phyloP scores from a whole-genome alignment of 2,797 vertebrate genomes.

The Cynopterus sphinx region DNA sequence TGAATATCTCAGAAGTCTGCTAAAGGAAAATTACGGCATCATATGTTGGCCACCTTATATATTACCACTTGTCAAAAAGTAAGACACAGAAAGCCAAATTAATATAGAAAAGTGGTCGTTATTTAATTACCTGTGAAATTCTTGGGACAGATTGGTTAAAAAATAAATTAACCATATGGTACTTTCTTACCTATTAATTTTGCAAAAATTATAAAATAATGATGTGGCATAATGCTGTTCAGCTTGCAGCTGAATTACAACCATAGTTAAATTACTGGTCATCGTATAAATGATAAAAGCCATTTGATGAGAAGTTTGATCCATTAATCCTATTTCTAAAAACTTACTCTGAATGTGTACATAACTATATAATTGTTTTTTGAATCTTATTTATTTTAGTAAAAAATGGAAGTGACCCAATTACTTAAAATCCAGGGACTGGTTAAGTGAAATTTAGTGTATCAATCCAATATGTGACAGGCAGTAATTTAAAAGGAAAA shows the following conservation, averaged over 20 bases:
- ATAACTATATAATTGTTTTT: neutral
- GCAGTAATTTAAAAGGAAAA: slow-evolving; percentile 36
- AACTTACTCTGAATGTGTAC: neutral
- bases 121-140: slow-evolving; percentile 62
- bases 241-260: slow-evolving; percentile 31
- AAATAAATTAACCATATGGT: slow-evolving; percentile 57
- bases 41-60: neutral
- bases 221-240: neutral
- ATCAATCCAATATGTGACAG: neutral
- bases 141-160: slow-evolving; percentile 37
- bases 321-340: slow-evolving; percentile 38
- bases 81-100: slow-evolving; percentile 57
- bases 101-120: slow-evolving; percentile 55
- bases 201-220: slow-evolving; percentile 57
- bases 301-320: slow-evolving; percentile 6
- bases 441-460: neutral
- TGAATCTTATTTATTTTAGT: slow-evolving; percentile 7
- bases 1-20: neutral
- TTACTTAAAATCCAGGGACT: neutral
- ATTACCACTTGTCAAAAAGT: slow-evolving; percentile 37
- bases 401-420: slow-evolving; percentile 11
- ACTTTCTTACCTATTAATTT: slow-evolving; percentile 65
- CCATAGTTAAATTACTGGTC: slow-evolving; percentile 21
- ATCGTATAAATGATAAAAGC: slow-evolving; percentile 26
- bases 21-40: slow-evolving; percentile 43